Evolutionary conservation across 2,888 invertebrate species (phyloP), one percentile per base, ranked within the genome.

Genomic region (Drosophila falleni): DNA sequence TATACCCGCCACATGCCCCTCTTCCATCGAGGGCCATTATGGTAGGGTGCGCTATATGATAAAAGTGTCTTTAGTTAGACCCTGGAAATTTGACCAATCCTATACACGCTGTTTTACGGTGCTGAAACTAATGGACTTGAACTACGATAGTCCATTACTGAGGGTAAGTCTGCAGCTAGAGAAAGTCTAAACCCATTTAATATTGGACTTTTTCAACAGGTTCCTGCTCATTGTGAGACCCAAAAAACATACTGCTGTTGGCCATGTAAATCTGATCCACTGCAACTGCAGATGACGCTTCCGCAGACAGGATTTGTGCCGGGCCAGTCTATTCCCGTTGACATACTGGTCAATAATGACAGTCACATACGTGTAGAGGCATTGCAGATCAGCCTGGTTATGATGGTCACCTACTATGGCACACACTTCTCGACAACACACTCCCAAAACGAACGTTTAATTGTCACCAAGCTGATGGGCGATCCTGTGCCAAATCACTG

Each of bases 71-170:
- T 93, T 98, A 19, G 96, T 97, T 89, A 94, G 96, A 10, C 97
- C 97, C 16, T 97, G 97, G 97, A 97, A 96, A 89, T 96, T 96
- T 91, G 97, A 98, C 92, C 89, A 92, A 55, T 84, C 72, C 2
- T 92, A 87, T 44, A 96, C 96, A 90, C 94, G 94, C 82, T 95
- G 95, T 5, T 97, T 98, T 87, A 97, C 96, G 26, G 95, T 98
- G 9, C 94, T 97, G 37, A 95, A 96, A 78, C 94, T 95, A 4
- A 93, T 97, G 87, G 97, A 97, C 92, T 93, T 98, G 6, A 87
- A 86, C 50, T 71, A 59, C n/a, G 71, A 82, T 13, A 84, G 80
- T 64, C 87, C 86, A 0, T n/a, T 86, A 5, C 29, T 89, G 9
- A 66, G 71, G 62, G 89, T 89, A 54, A 37, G 81, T 58, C 13